Percentiles rank a stretch among this genome's conserved stretches.
Evolutionary conservation across 2,888 invertebrate genomes (phyloP).

Genomic region (Noctua janthe): DNA sequence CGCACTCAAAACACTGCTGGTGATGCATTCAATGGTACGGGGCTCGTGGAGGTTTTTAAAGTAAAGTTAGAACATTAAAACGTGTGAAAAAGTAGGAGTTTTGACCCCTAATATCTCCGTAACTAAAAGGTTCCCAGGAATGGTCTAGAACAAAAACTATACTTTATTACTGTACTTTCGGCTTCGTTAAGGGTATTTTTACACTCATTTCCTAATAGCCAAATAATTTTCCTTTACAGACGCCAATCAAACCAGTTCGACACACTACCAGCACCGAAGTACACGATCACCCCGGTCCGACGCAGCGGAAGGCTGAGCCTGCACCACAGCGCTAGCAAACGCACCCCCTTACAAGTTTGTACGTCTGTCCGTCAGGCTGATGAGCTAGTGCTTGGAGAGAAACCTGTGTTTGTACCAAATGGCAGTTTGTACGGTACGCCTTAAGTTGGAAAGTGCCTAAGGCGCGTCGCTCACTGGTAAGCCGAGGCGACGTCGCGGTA

Average conservation of each 20-base stretch:
- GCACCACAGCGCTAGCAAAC: slow-evolving; percentile 40
- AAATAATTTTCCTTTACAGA: slow-evolving; percentile 62
- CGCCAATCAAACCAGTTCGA: slow-evolving; percentile 69
- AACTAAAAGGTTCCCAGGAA: no score
- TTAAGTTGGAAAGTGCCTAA: slow-evolving; percentile 27
- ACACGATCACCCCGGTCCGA: slow-evolving; percentile 88
- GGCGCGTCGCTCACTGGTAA: no score
- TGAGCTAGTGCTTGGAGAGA: slow-evolving; percentile 58
- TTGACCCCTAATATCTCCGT: no score
- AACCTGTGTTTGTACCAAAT: slow-evolving; percentile 74
- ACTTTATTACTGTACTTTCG: no score
- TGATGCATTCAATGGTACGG: no score
- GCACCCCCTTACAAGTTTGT: slow-evolving; percentile 73
- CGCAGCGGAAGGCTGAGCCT: slow-evolving; percentile 81
- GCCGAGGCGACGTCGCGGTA: no score
- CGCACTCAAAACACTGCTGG: no score
- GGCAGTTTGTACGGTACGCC: slow-evolving; percentile 72
- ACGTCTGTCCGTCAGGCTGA: slow-evolving; percentile 70
- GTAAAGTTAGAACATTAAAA: no score
- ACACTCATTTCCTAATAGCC: background rate
- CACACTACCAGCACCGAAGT: slow-evolving; percentile 62
- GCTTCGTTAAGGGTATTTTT: no score
- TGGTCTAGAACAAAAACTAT: no score
- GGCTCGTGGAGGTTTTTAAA: no score
- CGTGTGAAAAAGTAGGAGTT: no score